These are phyloP conservation scores for Piprites chloris DNA, from an alignment of 2,113 vertebrate genomes.

Conservation along the genomic window DNA sequence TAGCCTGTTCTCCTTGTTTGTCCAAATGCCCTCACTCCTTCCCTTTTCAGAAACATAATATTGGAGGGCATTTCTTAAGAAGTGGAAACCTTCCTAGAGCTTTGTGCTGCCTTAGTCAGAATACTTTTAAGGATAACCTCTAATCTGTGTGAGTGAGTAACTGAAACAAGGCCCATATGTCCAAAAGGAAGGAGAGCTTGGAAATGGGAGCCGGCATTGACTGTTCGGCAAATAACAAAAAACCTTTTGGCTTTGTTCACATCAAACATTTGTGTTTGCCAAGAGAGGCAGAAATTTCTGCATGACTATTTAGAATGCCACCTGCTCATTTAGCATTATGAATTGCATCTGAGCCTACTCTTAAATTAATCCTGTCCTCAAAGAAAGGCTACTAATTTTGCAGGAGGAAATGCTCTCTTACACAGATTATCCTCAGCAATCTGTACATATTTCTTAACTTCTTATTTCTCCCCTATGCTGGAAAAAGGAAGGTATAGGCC, in stretches of 20 bases:
- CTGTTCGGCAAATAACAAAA: not conserved
- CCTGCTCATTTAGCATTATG: constrained; percentile 21
- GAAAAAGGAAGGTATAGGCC: not conserved
- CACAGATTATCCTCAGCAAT: not conserved
- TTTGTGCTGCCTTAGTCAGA: not conserved
- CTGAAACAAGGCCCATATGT: not conserved
- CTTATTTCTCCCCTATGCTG: not conserved
- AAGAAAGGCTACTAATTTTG: not conserved
- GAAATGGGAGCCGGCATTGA: not conserved
- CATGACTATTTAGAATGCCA: not conserved
- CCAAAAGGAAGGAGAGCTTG: not conserved
- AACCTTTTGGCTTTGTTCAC: not conserved
- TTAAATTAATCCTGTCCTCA: constrained; percentile 4
- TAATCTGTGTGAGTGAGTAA: not conserved
- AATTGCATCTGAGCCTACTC: not conserved
- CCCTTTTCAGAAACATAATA: not conserved
- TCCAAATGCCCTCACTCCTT: not conserved
- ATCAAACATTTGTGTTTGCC: not conserved
- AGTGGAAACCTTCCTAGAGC: not conserved
- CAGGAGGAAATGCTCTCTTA: not conserved
- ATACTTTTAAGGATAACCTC: not conserved
- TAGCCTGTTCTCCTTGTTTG: constrained; percentile 14
- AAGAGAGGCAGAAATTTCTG: not conserved
- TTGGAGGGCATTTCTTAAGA: constrained; percentile 44
- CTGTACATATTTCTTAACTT: not conserved